phyloP scores from a whole-genome alignment of 1,140 invertebrate genomes.

The Achatina immaculata region DNA sequence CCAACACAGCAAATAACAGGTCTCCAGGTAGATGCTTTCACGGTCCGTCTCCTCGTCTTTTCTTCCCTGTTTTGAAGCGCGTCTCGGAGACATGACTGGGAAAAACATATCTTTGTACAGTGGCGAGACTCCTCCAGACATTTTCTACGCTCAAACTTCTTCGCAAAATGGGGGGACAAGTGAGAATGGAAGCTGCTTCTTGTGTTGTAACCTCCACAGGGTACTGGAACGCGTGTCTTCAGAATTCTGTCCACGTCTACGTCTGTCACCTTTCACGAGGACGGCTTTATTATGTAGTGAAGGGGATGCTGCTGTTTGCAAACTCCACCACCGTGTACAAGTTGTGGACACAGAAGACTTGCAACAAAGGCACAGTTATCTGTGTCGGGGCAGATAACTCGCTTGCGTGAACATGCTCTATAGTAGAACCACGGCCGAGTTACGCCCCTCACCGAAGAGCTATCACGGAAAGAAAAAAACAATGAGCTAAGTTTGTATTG shows the following conservation, averaged over 20 bases:
- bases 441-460: background rate
- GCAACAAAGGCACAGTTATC: background rate
- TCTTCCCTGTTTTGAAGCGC: background rate
- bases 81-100: background rate
- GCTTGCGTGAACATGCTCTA: background rate
- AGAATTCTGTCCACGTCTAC: background rate
- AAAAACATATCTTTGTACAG: background rate
- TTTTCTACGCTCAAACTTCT: too few relatives aligned
- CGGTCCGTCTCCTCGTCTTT: background rate
- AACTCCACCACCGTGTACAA: constrained; percentile 24
- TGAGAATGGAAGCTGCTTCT: too few relatives aligned
- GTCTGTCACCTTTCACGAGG: background rate
- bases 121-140: too few relatives aligned
- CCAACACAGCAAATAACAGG: background rate
- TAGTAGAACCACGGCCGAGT: constrained; percentile 2
- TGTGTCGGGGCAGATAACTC: constrained; percentile 18
- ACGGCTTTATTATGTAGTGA: background rate
- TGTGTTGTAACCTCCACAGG: background rate
- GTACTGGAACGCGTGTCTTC: background rate
- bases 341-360: background rate
- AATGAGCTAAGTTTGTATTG: too few relatives aligned
- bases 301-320: constrained; percentile 9
- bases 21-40: background rate
- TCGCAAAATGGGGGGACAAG: too few relatives aligned
- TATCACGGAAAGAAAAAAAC: background rate